A percentile compares a stretch with the other conserved stretches of the same genome.
phyloP scores from a whole-genome alignment of 2,113 vertebrate genomes.

The Macrotus californicus region DNA sequence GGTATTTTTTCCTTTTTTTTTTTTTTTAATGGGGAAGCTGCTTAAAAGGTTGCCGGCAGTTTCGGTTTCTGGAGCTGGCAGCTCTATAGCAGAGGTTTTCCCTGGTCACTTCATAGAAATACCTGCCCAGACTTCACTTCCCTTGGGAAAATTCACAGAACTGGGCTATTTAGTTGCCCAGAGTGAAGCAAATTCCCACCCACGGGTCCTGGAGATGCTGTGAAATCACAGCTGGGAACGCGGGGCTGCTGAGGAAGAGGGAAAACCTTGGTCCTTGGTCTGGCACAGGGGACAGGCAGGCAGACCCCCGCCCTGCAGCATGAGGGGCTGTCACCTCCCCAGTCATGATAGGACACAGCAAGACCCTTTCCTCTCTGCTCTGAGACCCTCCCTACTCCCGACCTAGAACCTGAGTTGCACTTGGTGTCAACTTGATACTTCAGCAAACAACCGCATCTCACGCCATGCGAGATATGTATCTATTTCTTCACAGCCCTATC shows the following conservation, averaged over 20 bases:
- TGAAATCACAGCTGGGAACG: background rate
- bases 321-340: background rate
- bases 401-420: rapidly evolving
- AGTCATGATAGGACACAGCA: background rate
- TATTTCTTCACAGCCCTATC: background rate
- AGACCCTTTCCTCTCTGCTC: background rate
- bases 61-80: background rate
- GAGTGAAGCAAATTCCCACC: background rate
- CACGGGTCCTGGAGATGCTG: background rate
- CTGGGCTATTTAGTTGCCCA: background rate
- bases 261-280: too few relatives aligned
- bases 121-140: background rate
- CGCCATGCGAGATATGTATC: background rate
- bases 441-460: background rate
- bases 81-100: background rate
- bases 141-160: background rate
- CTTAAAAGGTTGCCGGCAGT: background rate
- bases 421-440: background rate
- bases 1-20: background rate
- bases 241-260: background rate
- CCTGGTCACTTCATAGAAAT: background rate
- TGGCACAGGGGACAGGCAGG: background rate
- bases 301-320: background rate
- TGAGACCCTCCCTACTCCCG: too few relatives aligned
- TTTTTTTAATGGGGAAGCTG: background rate